Evolutionary conservation across 2,113 vertebrate genomes (phyloP).

Genomic region (Lophotis ruficrista): DNA sequence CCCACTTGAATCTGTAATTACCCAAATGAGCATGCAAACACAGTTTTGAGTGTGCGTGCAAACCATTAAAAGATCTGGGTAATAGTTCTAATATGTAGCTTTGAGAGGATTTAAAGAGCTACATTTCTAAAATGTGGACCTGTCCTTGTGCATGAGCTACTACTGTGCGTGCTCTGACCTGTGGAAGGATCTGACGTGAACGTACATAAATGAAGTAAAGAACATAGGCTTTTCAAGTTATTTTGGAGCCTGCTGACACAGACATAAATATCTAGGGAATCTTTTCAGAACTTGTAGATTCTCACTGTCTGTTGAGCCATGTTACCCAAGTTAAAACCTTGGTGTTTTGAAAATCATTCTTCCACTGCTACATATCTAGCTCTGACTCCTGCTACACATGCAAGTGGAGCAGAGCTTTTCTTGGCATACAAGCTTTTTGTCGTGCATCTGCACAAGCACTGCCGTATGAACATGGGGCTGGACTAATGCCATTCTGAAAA

Average conservation of each 20-base stretch:
- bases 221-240: not conserved
- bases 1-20: not conserved
- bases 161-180: not conserved
- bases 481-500: not conserved
- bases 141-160: not conserved
- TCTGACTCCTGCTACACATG: not conserved
- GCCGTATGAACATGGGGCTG: not conserved
- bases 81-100: not conserved
- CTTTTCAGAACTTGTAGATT: not conserved
- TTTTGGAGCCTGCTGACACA: not conserved
- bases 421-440: not conserved
- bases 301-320: not conserved
- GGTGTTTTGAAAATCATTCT: not conserved
- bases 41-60: not conserved
- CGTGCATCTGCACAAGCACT: not conserved
- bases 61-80: not conserved
- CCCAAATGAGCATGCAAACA: not conserved
- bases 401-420: not conserved
- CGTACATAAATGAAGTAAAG: not conserved
- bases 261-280: not conserved
- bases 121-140: not conserved
- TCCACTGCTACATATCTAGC: not conserved
- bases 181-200: not conserved
- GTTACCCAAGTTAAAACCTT: not conserved
- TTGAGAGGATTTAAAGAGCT: not conserved